phyloP scores from a whole-genome alignment of 2,113 vertebrate species.

The Nesogale talazaci region DNA sequence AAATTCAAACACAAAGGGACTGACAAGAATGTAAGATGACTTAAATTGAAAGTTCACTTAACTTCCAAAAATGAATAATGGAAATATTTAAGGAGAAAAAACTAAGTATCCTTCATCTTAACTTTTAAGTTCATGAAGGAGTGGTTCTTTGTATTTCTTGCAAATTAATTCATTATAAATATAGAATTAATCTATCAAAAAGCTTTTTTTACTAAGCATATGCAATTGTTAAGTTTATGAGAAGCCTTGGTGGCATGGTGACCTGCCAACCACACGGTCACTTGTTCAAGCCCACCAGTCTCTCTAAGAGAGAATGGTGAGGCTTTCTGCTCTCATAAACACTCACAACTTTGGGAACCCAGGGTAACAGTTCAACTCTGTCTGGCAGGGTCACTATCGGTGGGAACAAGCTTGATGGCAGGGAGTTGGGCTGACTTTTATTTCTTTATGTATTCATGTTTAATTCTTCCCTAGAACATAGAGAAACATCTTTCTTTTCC shows the following conservation, averaged over 20 bases:
- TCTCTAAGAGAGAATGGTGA: too few relatives aligned
- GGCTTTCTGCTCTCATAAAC: too few relatives aligned
- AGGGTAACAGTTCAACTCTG: too few relatives aligned
- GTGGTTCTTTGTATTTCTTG: conserved; percentile 19
- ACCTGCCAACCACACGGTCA: too few relatives aligned
- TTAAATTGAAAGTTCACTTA: conserved; percentile 88
- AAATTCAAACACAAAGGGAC: conserved; percentile 89
- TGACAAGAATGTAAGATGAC: conserved; percentile 91
- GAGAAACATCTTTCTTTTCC: background rate
- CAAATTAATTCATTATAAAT: conserved; percentile 12
- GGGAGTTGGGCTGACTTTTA: too few relatives aligned
- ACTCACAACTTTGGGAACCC: too few relatives aligned
- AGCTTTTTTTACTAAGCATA: background rate
- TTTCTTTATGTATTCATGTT: background rate
- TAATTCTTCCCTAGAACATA: background rate
- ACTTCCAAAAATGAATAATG: conserved; percentile 79
- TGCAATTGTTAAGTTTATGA: background rate
- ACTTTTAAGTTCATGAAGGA: background rate
- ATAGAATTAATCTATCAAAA: background rate
- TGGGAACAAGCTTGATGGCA: too few relatives aligned
- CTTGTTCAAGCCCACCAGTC: too few relatives aligned
- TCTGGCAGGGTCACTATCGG: too few relatives aligned
- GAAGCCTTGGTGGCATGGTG: too few relatives aligned
- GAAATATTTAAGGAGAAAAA: conserved; percentile 67
- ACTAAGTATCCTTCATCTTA: conserved; percentile 30